phyloP scores from a whole-genome alignment of 1,140 invertebrate species.

The Harpegnathos saltator region DNA sequence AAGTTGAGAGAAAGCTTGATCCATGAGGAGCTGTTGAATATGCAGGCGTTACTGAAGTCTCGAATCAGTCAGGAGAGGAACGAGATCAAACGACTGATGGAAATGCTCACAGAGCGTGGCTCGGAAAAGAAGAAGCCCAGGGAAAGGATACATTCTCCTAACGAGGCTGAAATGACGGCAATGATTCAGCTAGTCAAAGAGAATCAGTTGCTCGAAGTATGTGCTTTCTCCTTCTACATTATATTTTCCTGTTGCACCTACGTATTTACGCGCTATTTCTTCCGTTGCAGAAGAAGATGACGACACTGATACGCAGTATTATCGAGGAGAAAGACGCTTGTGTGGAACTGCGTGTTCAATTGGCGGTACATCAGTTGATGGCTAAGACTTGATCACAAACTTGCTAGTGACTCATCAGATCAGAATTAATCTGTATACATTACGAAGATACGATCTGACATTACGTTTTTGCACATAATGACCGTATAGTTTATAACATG shows the following conservation, averaged over 20 bases:
- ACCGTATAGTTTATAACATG: slow-evolving; percentile 76
- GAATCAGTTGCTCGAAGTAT: slow-evolving; percentile 88
- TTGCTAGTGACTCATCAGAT: slow-evolving; percentile 26
- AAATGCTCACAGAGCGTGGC: slow-evolving; percentile 83
- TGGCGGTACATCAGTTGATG: slow-evolving; percentile 87
- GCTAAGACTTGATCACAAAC: slow-evolving; percentile 72
- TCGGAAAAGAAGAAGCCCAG: slow-evolving; percentile 86
- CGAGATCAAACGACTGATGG: slow-evolving; percentile 89
- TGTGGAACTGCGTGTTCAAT: slow-evolving; percentile 89
- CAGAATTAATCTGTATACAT: slow-evolving; percentile 27
- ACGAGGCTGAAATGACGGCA: slow-evolving; percentile 85
- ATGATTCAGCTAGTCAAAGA: slow-evolving; percentile 87
- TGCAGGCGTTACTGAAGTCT: slow-evolving; percentile 88
- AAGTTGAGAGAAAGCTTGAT: slow-evolving; percentile 88
- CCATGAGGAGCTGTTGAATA: slow-evolving; percentile 89
- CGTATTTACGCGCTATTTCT: neutral
- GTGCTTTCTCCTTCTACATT: neutral
- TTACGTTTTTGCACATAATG: slow-evolving; percentile 72
- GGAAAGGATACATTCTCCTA: slow-evolving; percentile 84
- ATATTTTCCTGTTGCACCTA: neutral
- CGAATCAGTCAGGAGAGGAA: slow-evolving; percentile 89
- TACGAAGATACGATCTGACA: slow-evolving; percentile 59
- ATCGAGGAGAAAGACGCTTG: slow-evolving; percentile 90
- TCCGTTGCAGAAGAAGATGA: slow-evolving; percentile 87
- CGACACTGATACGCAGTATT: slow-evolving; percentile 88